Conservation (phyloP, 2,888 invertebrate genomes). For the Ernsta delagoae region DNA sequence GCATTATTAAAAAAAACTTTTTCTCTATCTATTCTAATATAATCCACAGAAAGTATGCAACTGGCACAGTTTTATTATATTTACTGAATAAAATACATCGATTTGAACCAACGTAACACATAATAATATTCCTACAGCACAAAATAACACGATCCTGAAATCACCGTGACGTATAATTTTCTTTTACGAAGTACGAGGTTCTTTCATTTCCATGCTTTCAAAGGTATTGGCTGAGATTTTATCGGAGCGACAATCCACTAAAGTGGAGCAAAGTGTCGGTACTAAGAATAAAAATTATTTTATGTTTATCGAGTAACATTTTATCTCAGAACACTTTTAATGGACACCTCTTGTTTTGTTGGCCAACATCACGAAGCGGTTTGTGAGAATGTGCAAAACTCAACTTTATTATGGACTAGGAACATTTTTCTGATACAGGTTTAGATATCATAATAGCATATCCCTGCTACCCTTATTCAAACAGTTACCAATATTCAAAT, state of each 20-base stretch:
- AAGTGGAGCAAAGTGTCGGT: slow-evolving; percentile 28
- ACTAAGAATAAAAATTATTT: slow-evolving; percentile 28
- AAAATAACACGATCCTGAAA: slow-evolving; percentile 5
- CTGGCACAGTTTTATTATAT: too few relatives aligned
- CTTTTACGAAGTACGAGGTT: slow-evolving; percentile 20
- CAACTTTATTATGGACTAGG: background rate
- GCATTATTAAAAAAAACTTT: too few relatives aligned
- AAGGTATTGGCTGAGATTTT: slow-evolving; percentile 35
- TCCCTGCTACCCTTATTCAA: too few relatives aligned
- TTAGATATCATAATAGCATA: too few relatives aligned
- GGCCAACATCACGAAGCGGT: background rate
- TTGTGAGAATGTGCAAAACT: background rate
- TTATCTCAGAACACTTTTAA: slow-evolving; percentile 9
- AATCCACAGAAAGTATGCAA: too few relatives aligned
- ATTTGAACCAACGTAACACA: background rate
- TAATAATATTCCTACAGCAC: slow-evolving; percentile 5
- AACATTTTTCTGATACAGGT: too few relatives aligned
- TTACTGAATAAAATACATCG: too few relatives aligned
- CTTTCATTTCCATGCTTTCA: slow-evolving; percentile 36
- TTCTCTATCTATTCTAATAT: too few relatives aligned
- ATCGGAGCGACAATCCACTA: slow-evolving; percentile 35
- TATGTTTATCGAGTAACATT: slow-evolving; percentile 21
- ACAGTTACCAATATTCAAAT: too few relatives aligned
- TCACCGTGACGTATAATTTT: slow-evolving; percentile 32
- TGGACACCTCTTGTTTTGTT: background rate